Percentiles rank a stretch among this genome's conserved stretches.
phyloP scores from a whole-genome alignment of 2,888 invertebrate species.

The Amphipyra berbera region DNA sequence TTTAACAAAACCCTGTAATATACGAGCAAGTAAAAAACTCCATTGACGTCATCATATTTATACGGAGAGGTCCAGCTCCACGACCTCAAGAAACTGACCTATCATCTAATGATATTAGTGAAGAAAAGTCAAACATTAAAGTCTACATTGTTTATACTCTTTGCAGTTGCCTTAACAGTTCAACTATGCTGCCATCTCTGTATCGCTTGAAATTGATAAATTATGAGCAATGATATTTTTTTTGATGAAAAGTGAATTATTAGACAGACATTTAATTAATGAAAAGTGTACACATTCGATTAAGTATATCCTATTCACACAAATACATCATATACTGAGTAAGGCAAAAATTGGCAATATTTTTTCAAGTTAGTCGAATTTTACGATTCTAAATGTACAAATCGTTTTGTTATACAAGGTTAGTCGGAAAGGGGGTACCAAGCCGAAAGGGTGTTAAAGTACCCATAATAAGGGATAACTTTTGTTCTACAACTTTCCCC shows the following conservation, averaged over 20 bases:
- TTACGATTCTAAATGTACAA: conserved; percentile 28
- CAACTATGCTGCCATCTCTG: background rate
- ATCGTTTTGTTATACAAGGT: conserved; percentile 6
- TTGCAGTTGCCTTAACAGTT: background rate
- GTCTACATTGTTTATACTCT: background rate
- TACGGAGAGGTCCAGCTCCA: no score
- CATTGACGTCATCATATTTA: background rate
- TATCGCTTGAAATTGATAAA: background rate
- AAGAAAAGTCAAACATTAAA: background rate
- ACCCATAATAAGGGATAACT: no score
- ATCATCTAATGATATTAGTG: no score
- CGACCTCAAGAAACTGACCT: background rate
- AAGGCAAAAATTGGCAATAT: conserved; percentile 60
- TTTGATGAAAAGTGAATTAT: background rate
- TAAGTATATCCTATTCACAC: conserved; percentile 9
- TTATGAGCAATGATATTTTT: background rate
- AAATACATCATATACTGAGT: conserved; percentile 30
- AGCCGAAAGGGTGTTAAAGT: no score
- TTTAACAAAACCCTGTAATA: conserved; percentile 39
- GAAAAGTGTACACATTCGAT: conserved; percentile 2
- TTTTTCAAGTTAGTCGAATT: conserved; percentile 36
- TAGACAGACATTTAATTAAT: conserved; percentile 45
- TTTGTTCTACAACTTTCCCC: no score
- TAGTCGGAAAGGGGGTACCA: no score
- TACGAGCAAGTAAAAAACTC: conserved; percentile 12